Evolutionary conservation across 2,888 invertebrate genomes (phyloP).

Genomic region (Oligia strigilis): DNA sequence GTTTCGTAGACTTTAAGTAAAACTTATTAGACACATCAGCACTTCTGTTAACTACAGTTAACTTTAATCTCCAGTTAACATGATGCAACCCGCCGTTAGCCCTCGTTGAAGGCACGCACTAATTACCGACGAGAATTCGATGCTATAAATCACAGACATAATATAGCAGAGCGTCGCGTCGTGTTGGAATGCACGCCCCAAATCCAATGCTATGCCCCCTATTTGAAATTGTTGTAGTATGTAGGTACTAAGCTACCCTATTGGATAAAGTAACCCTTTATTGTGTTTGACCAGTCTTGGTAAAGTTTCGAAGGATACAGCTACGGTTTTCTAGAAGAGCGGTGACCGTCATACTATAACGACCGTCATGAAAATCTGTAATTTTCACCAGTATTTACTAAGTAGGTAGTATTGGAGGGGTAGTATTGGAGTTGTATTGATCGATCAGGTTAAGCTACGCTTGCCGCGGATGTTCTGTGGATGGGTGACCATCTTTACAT

Average conservation of each 20-base stretch:
- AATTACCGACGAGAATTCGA: constrained; percentile 90
- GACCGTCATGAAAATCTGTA: not conserved
- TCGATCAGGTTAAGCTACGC: too few relatives aligned
- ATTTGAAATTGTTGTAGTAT: constrained; percentile 77
- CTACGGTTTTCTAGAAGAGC: not conserved
- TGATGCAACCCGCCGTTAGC: constrained; percentile 64
- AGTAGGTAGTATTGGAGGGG: too few relatives aligned
- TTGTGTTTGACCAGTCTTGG: constrained; percentile 13
- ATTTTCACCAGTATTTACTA: not conserved
- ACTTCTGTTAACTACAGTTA: constrained; percentile 14
- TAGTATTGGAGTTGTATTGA: too few relatives aligned
- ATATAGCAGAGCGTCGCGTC: constrained; percentile 87
- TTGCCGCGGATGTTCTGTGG: too few relatives aligned
- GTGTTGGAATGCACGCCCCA: constrained; percentile 85
- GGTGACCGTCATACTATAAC: not conserved
- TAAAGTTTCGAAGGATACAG: not conserved
- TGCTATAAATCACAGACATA: constrained; percentile 90
- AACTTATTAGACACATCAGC: not conserved
- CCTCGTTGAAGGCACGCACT: constrained; percentile 86
- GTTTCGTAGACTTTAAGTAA: not conserved
- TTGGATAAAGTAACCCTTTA: constrained; percentile 31
- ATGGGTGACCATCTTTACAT: too few relatives aligned
- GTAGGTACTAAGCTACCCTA: constrained; percentile 20
- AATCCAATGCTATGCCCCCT: constrained; percentile 79
- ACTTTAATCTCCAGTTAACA: constrained; percentile 52